Conservation (phyloP, 2,113 vertebrate genomes). For the Menura novaehollandiae region DNA sequence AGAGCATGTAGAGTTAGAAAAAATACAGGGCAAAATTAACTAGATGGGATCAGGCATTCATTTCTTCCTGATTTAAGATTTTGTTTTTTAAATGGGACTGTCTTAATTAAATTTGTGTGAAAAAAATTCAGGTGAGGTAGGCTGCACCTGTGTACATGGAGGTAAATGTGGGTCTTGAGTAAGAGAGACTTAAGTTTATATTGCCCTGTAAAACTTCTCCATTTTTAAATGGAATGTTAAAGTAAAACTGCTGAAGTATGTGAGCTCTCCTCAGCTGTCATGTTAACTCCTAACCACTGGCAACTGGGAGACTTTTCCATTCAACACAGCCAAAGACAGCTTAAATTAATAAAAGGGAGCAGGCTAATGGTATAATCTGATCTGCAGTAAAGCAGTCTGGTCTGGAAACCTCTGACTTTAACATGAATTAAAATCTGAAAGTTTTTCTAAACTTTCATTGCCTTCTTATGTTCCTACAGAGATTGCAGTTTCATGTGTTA, state of each 20-base stretch:
- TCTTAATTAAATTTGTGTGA: not conserved
- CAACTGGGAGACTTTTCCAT: not conserved
- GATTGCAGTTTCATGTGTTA: not conserved
- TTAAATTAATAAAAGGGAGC: conserved; percentile 51
- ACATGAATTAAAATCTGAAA: conserved; percentile 23
- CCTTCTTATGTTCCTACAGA: not conserved
- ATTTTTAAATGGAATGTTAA: not conserved
- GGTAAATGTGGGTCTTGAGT: not conserved
- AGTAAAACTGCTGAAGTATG: not conserved
- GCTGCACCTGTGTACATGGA: not conserved
- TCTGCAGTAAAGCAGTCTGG: not conserved
- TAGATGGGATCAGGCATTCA: not conserved
- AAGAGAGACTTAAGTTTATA: not conserved
- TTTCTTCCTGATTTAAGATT: not conserved
- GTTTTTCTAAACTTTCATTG: conserved; percentile 8
- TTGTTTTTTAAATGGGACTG: not conserved
- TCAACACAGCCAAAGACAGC: conserved; percentile 24
- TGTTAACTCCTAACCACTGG: conserved; percentile 23
- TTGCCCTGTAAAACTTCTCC: not conserved
- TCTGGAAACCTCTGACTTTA: conserved; percentile 32
- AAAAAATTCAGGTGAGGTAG: not conserved
- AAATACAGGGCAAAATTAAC: not conserved
- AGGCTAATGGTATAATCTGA: conserved; percentile 10
- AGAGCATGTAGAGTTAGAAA: not conserved
- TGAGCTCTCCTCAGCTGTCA: not conserved